Percentiles rank a stretch among this genome's conserved stretches.
Evolutionary conservation across 2,888 invertebrate genomes (phyloP).

Genomic region (Panzeria rudis): DNA sequence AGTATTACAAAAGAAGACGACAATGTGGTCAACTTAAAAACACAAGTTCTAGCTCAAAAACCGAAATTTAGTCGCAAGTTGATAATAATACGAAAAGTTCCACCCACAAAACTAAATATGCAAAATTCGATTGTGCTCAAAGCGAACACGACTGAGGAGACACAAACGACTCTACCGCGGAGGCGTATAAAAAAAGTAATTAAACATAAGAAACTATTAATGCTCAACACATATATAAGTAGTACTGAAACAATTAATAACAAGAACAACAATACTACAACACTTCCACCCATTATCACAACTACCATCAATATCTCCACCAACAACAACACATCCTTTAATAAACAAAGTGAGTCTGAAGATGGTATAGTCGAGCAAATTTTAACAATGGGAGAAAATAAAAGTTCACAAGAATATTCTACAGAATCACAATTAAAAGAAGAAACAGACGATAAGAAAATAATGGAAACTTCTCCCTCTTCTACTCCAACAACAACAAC

Average conservation of each 20-base stretch:
- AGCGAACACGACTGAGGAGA: background rate
- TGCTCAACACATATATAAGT: slow-evolving; percentile 3
- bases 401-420: background rate
- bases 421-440: background rate
- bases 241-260: background rate
- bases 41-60: slow-evolving; percentile 13
- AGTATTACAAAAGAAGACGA: slow-evolving; percentile 14
- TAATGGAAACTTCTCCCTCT: background rate
- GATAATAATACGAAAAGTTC: slow-evolving; percentile 45
- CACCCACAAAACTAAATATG: slow-evolving; percentile 14
- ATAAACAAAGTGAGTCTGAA: background rate
- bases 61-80: slow-evolving; percentile 49
- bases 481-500: background rate
- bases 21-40: background rate
- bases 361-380: background rate
- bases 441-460: background rate
- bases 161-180: background rate
- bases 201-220: slow-evolving; percentile 49
- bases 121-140: background rate
- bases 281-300: background rate
- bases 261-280: background rate
- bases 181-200: slow-evolving; percentile 45
- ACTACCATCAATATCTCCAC: background rate
- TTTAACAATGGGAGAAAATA: background rate
- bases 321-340: background rate